These are phyloP conservation scores for Gymnothorax reevesii DNA, from an alignment of 2,797 vertebrate species.

Conservation along the genomic window DNA sequence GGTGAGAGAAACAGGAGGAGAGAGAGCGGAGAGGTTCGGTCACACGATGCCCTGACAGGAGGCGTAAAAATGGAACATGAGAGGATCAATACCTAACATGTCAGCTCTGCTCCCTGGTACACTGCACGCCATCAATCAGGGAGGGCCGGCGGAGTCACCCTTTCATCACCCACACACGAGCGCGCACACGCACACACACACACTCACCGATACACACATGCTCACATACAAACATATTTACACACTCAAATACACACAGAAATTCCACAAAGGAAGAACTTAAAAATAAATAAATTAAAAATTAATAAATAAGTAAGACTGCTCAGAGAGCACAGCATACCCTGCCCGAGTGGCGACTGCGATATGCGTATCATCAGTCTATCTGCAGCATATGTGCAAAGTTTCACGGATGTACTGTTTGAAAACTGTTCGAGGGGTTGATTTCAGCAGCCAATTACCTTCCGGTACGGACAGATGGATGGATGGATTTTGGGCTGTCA, in stretches of 20 bases:
- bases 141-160: not conserved
- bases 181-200: not conserved
- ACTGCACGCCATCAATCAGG: not conserved
- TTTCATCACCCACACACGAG: not conserved
- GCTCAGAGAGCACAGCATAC: too few species aligned
- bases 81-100: not conserved
- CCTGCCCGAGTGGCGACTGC: too few species aligned
- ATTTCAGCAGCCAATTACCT: too few species aligned
- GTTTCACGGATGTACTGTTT: too few species aligned
- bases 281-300: too few species aligned
- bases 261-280: not conserved
- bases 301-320: too few species aligned
- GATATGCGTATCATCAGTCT: too few species aligned
- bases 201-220: constrained; percentile 26
- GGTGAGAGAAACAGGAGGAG: not conserved
- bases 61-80: not conserved
- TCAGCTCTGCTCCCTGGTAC: not conserved
- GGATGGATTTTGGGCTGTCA: too few species aligned
- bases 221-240: not conserved
- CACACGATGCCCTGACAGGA: not conserved
- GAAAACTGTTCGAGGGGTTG: too few species aligned
- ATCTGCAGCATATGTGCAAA: too few species aligned
- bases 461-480: too few species aligned
- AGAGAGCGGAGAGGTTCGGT: not conserved
- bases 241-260: constrained; percentile 28